Evolutionary conservation across 2,113 vertebrate species (phyloP).

Genomic region (Colius striatus): DNA sequence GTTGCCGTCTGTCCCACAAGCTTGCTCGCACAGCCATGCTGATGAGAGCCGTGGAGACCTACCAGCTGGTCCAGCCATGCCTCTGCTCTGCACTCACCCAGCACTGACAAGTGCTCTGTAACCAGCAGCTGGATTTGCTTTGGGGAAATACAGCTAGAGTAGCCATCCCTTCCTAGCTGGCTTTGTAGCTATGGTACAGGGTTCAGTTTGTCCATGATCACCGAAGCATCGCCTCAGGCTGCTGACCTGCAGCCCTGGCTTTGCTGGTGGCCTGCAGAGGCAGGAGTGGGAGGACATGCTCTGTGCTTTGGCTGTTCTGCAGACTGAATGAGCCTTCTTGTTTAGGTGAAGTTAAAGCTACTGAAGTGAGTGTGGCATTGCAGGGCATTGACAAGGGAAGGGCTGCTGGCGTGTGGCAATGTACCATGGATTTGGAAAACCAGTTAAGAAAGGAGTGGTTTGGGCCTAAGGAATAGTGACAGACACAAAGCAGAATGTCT

Average conservation of each 20-base stretch:
- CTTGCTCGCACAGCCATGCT: accelerated
- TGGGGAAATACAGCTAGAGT: accelerated
- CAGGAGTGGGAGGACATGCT: accelerated
- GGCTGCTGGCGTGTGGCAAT: not conserved
- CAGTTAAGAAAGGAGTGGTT: not conserved
- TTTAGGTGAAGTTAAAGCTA: not conserved
- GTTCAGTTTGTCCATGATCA: accelerated
- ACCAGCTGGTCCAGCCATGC: not conserved
- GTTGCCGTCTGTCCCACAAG: accelerated
- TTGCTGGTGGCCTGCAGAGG: too few relatives aligned
- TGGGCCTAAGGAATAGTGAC: not conserved
- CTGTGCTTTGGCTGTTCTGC: not conserved
- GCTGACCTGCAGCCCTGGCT: not conserved
- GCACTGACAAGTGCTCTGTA: too few relatives aligned
- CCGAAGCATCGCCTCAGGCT: not conserved
- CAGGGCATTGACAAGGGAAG: not conserved
- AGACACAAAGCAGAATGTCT: not conserved
- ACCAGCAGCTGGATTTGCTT: not conserved
- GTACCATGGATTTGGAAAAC: not conserved
- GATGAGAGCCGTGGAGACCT: accelerated
- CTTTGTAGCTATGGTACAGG: accelerated
- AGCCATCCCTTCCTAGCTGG: not conserved
- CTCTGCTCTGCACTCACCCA: too few relatives aligned
- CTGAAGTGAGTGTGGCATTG: not conserved
- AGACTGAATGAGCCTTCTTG: not conserved